Conservation (phyloP, 2,888 invertebrate species). For the Synergus gifuensis region DNA sequence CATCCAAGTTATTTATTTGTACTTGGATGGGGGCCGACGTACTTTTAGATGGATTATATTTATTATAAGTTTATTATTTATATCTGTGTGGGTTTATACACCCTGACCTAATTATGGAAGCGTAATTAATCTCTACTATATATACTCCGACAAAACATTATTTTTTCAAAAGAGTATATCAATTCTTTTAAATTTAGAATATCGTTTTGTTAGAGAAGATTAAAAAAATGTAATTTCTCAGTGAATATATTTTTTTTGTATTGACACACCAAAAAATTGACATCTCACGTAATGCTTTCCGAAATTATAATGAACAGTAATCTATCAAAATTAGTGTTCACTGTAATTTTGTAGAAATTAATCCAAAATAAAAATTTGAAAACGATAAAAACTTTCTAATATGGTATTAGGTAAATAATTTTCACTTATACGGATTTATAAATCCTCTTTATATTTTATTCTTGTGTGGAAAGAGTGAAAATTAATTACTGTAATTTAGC, state of each 20-base stretch:
- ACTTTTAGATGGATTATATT: neutral
- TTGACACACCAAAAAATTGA: no score
- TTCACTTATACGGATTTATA: no score
- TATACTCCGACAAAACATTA: neutral
- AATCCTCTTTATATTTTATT: no score
- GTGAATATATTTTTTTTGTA: no score
- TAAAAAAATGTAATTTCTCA: neutral
- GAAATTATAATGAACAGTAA: no score
- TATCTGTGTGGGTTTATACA: neutral
- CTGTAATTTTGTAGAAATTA: no score
- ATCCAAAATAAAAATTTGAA: no score
- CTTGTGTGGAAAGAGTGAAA: neutral
- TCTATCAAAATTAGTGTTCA: no score
- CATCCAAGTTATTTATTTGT: neutral
- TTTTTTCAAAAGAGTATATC: neutral
- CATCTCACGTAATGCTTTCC: no score
- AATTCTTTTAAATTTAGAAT: neutral
- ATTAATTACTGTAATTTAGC: slow-evolving; percentile 33
- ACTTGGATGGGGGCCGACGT: no score
- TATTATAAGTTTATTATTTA: neutral
- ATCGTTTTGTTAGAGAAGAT: neutral
- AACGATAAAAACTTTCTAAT: no score
- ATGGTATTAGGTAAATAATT: no score
- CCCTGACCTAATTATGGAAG: slow-evolving; percentile 22
- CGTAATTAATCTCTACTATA: slow-evolving; percentile 16